phyloP scores from a whole-genome alignment of 2,888 invertebrate genomes.

The Agrochola lota region DNA sequence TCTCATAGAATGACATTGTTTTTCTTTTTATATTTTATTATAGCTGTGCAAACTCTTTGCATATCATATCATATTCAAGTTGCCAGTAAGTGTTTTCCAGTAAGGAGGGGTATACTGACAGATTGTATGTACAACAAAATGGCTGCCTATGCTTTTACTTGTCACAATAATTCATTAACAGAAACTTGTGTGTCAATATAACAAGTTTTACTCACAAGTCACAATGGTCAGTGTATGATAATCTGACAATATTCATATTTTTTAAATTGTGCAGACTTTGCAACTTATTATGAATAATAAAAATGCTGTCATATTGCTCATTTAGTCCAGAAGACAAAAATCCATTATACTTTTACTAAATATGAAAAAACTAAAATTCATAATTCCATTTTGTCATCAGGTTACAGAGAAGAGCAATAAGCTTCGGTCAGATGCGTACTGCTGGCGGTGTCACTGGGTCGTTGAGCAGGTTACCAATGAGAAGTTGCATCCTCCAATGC shows the following conservation, averaged over 20 bases:
- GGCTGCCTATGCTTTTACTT: constrained; percentile 61
- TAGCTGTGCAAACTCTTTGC: constrained; percentile 45
- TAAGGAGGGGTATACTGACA: constrained; percentile 54
- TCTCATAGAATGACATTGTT: background rate
- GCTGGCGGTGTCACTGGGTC: constrained; percentile 97
- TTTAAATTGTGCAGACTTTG: background rate
- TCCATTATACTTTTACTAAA: background rate
- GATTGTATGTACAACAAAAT: constrained; percentile 65
- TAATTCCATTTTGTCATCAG: constrained; percentile 64
- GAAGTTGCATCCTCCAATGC: constrained; percentile 82
- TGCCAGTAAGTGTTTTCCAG: constrained; percentile 39
- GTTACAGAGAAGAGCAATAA: constrained; percentile 71
- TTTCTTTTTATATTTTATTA: background rate
- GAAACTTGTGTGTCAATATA: constrained; percentile 32
- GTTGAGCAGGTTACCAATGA: constrained; percentile 87
- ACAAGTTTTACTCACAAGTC: constrained; percentile 6
- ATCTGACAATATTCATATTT: background rate
- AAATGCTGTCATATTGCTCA: background rate
- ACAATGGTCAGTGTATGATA: constrained; percentile 45
- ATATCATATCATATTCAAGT: background rate
- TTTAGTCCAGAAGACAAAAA: background rate
- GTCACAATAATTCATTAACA: constrained; percentile 42
- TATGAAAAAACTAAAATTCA: background rate
- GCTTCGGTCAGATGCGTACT: constrained; percentile 93
- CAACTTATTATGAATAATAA: constrained; percentile 4